A percentile compares a stretch with the other conserved stretches of the same genome.
These are phyloP conservation scores for Vulpes lagopus DNA, from an alignment of 2,113 vertebrate genomes.

Conservation along the genomic window DNA sequence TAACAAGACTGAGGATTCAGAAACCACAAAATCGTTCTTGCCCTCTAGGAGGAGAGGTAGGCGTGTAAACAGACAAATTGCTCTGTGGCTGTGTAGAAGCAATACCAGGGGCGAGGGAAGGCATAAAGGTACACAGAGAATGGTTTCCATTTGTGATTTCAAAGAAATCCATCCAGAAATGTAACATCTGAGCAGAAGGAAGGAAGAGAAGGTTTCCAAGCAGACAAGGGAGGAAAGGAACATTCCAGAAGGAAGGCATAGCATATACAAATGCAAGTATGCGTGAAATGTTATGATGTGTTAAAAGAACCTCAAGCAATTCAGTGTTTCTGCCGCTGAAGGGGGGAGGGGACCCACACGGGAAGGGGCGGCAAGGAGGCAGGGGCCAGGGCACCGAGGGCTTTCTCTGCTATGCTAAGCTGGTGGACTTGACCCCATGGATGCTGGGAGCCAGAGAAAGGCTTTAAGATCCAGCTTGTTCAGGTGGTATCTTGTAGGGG, in stretches of 20 bases:
- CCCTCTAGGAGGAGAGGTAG: not conserved
- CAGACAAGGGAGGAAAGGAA: not conserved
- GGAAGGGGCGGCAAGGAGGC: not conserved
- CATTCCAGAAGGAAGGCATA: conserved; percentile 17
- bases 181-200: conserved; percentile 56
- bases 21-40: not conserved
- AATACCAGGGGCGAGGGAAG: not conserved
- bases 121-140: not conserved
- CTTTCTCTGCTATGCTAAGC: not conserved
- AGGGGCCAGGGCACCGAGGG: not conserved
- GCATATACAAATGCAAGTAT: not conserved
- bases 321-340: not conserved
- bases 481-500: not conserved
- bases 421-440: not conserved
- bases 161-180: conserved; percentile 35
- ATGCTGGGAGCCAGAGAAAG: not conserved
- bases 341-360: not conserved
- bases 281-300: not conserved
- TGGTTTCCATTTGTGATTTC: not conserved
- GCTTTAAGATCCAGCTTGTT: not conserved
- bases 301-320: not conserved
- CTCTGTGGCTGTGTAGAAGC: not conserved
- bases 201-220: not conserved
- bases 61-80: not conserved
- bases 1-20: not conserved